Evolutionary conservation across 2,888 invertebrate species (phyloP).

Genomic region (Dryobota labecula): DNA sequence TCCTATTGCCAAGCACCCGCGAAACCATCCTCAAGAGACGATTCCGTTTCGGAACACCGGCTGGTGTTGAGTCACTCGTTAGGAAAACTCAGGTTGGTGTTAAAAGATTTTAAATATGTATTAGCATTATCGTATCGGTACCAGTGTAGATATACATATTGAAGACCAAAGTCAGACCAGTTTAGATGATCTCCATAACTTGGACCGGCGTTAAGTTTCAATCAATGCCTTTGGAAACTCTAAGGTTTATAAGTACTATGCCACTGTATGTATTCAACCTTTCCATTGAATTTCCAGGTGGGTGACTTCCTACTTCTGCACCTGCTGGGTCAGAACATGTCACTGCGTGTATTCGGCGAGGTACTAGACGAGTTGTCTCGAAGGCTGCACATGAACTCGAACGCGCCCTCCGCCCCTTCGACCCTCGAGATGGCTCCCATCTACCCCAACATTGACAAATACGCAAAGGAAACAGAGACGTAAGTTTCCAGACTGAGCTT

Average conservation of each 20-base stretch:
- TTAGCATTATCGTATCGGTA: no score
- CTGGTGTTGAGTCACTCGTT: constrained; percentile 94
- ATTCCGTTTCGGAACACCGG: constrained; percentile 94
- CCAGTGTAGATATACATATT: neutral
- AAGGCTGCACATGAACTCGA: constrained; percentile 92
- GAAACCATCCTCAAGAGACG: constrained; percentile 95
- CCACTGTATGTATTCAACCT: neutral
- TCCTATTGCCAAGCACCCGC: constrained; percentile 94
- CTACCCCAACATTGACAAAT: constrained; percentile 95
- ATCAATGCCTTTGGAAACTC: neutral
- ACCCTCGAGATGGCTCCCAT: constrained; percentile 96
- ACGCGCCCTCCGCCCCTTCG: constrained; percentile 96
- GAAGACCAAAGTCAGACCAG: neutral
- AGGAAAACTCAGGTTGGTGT: constrained; percentile 94
- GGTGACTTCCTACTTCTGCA: constrained; percentile 96
- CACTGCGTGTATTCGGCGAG: constrained; percentile 94
- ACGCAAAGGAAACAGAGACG: constrained; percentile 95
- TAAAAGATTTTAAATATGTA: neutral
- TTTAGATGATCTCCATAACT: neutral
- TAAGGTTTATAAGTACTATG: neutral
- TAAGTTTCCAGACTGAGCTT: constrained; percentile 83
- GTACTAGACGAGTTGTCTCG: constrained; percentile 94
- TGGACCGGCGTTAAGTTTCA: neutral
- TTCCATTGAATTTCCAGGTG: constrained; percentile 89
- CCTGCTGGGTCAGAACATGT: constrained; percentile 96